phyloP scores from a whole-genome alignment of 2,888 invertebrate species.

The Augiades crinisus region DNA sequence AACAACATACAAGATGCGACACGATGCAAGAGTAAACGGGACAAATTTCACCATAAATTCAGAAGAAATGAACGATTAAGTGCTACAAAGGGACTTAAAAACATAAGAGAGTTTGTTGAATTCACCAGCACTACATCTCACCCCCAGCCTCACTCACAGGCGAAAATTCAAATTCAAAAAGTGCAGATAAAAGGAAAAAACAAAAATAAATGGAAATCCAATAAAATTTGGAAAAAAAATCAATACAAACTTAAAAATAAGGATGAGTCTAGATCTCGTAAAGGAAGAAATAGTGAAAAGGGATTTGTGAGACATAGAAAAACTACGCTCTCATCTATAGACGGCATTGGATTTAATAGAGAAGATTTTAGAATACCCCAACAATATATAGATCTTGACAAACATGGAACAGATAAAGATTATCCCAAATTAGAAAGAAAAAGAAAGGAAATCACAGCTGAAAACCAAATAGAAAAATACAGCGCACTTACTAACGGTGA shows the following conservation, averaged over 20 bases:
- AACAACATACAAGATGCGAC: constrained; percentile 38
- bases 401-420: background rate
- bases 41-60: constrained; percentile 10
- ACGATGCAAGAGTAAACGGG: constrained; percentile 10
- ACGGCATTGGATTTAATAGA: background rate
- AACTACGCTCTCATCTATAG: background rate
- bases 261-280: background rate
- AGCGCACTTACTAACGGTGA: background rate
- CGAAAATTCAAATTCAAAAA: background rate
- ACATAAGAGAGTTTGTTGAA: constrained; percentile 8
- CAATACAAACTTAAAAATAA: constrained; percentile 3
- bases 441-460: constrained; percentile 2
- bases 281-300: background rate
- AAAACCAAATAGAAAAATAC: constrained; percentile 22
- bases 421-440: constrained; percentile 1
- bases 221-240: constrained; percentile 10
- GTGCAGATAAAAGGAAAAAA: background rate
- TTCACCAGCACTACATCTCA: constrained; percentile 10
- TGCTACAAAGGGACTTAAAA: background rate
- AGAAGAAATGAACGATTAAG: constrained; percentile 22
- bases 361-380: background rate
- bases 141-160: background rate
- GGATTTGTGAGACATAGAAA: background rate
- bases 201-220: constrained; percentile 5
- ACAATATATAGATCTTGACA: background rate